Conservation (phyloP, 1,140 invertebrate species). For the Orius laevigatus region DNA sequence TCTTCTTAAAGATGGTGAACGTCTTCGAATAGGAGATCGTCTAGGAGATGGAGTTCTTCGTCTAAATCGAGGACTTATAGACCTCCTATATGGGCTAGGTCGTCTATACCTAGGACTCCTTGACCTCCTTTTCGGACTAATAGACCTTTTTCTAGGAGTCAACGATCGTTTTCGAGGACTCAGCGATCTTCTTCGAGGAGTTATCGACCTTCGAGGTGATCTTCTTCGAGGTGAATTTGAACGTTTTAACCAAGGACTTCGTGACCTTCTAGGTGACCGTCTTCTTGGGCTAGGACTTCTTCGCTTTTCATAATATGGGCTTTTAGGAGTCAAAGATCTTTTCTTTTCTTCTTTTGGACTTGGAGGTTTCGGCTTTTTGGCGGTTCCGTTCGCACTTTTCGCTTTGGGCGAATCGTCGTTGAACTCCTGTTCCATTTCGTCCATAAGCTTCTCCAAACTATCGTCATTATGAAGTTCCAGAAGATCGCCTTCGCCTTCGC, state of each 20-base stretch:
- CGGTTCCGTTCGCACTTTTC: background rate
- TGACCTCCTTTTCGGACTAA: background rate
- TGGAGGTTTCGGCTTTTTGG: background rate
- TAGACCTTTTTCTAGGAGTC: background rate
- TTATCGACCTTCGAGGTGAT: background rate
- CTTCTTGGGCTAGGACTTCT: too few species aligned
- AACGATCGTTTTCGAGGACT: constrained; percentile 1
- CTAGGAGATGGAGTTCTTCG: background rate
- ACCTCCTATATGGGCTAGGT: too few species aligned
- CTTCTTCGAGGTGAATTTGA: background rate
- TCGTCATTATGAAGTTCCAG: constrained; percentile 28
- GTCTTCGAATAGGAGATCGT: background rate
- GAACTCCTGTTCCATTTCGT: constrained; percentile 30
- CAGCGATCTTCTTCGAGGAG: background rate
- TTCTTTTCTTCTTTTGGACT: background rate
- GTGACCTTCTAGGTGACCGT: too few species aligned
- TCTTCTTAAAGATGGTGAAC: background rate
- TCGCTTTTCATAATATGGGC: too few species aligned
- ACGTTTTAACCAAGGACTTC: background rate
- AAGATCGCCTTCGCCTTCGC: constrained; percentile 2
- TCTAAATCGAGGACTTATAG: background rate
- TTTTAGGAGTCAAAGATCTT: background rate
- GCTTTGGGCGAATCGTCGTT: too few species aligned
- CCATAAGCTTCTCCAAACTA: constrained; percentile 28
- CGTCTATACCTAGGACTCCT: too few species aligned